These are phyloP conservation scores for Luscinia luscinia DNA, from an alignment of 2,797 vertebrate genomes.

Conservation along the genomic window DNA sequence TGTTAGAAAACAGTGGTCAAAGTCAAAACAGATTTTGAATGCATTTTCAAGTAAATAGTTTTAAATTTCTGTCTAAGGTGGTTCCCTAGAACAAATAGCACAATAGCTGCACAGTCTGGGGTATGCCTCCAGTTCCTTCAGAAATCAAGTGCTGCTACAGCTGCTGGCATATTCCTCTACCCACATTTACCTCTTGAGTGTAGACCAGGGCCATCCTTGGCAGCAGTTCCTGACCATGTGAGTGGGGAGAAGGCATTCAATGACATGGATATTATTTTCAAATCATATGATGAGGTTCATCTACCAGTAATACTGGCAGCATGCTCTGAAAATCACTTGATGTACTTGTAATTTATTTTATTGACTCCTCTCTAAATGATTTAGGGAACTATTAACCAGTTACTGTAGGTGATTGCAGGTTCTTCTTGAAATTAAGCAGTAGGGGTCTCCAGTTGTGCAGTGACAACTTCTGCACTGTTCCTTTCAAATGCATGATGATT, in stretches of 20 bases:
- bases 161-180: neutral
- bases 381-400: neutral
- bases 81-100: neutral
- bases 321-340: neutral
- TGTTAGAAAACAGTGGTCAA: neutral
- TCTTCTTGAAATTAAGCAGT: neutral
- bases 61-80: neutral
- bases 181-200: neutral
- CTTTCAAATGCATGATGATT: neutral
- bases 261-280: neutral
- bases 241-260: neutral
- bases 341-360: neutral
- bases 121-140: neutral
- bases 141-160: neutral
- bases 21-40: neutral
- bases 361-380: neutral
- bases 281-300: neutral
- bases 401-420: neutral
- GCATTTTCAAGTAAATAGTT: neutral
- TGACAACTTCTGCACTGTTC: neutral
- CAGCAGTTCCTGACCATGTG: neutral
- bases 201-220: neutral
- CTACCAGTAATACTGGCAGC: neutral
- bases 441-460: neutral
- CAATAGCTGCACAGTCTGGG: neutral